These are phyloP conservation scores for Sprattus sprattus DNA, from an alignment of 2,113 vertebrate species.

Conservation along the genomic window DNA sequence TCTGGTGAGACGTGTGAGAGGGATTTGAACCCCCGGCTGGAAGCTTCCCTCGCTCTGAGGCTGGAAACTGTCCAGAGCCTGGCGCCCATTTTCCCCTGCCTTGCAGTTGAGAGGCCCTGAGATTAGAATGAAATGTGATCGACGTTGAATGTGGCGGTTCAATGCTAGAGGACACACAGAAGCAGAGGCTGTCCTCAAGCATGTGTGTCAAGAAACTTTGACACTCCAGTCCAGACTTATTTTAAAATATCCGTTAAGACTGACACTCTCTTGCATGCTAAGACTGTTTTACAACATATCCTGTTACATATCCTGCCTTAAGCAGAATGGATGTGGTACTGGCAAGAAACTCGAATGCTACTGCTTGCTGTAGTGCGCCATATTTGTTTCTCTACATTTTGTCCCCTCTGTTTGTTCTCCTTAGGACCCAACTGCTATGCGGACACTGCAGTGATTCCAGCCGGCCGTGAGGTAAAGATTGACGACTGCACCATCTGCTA, in stretches of 20 bases:
- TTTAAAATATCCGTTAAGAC: background rate
- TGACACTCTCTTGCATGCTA: background rate
- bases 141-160: background rate
- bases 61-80: background rate
- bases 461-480: conserved; percentile 92
- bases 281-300: background rate
- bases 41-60: background rate
- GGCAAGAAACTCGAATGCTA: background rate
- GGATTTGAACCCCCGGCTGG: background rate
- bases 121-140: background rate
- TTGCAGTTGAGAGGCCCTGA: background rate
- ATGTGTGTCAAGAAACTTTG: background rate
- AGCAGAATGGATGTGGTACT: background rate
- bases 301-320: background rate
- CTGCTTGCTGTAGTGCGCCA: conserved; percentile 3
- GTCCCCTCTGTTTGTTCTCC: conserved; percentile 47
- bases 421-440: conserved; percentile 96
- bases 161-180: background rate
- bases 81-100: background rate
- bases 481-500: conserved; percentile 97
- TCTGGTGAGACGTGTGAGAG: background rate
- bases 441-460: conserved; percentile 91
- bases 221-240: background rate
- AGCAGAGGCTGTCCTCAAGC: background rate
- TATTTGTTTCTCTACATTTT: conserved; percentile 17